Evolutionary conservation across 2,113 vertebrate genomes (phyloP), one percentile per base, ranked within the genome.

Genomic region (Herpetotheres cachinnans): DNA sequence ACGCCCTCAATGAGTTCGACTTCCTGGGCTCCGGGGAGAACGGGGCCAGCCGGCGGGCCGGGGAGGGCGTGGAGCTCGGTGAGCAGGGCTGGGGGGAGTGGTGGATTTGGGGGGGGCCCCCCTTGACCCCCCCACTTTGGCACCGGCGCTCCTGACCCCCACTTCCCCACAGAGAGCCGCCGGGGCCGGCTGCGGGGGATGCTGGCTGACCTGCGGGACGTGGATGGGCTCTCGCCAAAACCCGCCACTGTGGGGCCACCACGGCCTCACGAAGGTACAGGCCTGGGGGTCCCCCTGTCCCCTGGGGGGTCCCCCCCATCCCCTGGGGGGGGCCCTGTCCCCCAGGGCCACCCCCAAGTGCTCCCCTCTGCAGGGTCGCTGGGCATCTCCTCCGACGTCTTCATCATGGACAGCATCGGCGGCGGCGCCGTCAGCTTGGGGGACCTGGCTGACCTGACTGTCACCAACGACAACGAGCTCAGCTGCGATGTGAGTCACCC

Each of bases 11-110:
- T 34, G 99, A 99, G 93, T 99, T 99, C 89, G 99, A 99, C 90
- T 99, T 99, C 97, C 95, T 99, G 94, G 99, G 98, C 95, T 99
- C 99, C 0, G 99, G 99, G 95, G 99, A 99, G 93, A 99, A 99
- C 24, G 98, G 98, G 62, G 99, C 99, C 98, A 13, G 98, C 98
- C 58, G 99, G 66, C 98, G 98, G 42, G 93, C 98, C 2, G 98
- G 98, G 83, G 99, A 99, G n/a, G 98, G 98, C 69, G 98, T 97
- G 11, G 99, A 99, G 86, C 93, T 99, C 86, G 99, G 99, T 99
- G 98, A 92, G 92, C 17, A 5, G 32, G 34, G 11, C 13, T 7
- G 38, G n/a, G 46, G 17, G 32, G 7, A 10, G 52, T 1, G 16
- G 11, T 3, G 3, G 26, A 62, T 59, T 38, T 30, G 42, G 55